These are phyloP conservation scores for Dichetophora obliterata DNA, from an alignment of 2,888 invertebrate genomes.

Conservation along the genomic window DNA sequence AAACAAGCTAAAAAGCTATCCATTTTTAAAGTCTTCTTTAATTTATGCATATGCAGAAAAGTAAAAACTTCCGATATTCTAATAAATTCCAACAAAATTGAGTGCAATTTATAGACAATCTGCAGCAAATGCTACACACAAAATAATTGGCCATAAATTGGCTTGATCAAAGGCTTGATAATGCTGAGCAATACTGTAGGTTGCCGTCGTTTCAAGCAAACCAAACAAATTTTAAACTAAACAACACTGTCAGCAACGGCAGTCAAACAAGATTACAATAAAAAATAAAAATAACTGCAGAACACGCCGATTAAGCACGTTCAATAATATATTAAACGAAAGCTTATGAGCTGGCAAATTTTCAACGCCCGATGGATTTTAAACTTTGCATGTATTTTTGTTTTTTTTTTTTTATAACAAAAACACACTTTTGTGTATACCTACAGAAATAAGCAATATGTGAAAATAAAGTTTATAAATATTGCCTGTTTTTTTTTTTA, in stretches of 20 bases:
- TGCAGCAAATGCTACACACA: not conserved
- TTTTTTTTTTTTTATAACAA: not conserved
- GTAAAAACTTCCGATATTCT: not conserved
- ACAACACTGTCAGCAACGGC: too few relatives aligned
- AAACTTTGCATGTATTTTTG: not conserved
- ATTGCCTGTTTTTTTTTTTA: slow-evolving; percentile 8
- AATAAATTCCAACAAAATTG: not conserved
- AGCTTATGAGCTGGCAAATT: too few relatives aligned
- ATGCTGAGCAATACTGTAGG: not conserved
- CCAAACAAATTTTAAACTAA: too few relatives aligned
- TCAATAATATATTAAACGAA: too few relatives aligned
- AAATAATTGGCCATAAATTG: not conserved
- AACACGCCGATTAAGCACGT: too few relatives aligned
- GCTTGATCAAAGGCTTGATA: not conserved
- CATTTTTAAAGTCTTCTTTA: too few relatives aligned
- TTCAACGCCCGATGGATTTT: too few relatives aligned
- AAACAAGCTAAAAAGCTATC: too few relatives aligned
- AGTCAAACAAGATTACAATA: too few relatives aligned
- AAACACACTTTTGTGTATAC: not conserved
- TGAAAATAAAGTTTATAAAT: not conserved
- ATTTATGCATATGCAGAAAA: not conserved
- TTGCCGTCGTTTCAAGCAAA: too few relatives aligned
- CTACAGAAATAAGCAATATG: not conserved
- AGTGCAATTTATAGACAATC: not conserved
- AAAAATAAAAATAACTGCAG: too few relatives aligned